Evolutionary conservation across 2,888 invertebrate genomes (phyloP).

Genomic region (Lomographa bimaculata): DNA sequence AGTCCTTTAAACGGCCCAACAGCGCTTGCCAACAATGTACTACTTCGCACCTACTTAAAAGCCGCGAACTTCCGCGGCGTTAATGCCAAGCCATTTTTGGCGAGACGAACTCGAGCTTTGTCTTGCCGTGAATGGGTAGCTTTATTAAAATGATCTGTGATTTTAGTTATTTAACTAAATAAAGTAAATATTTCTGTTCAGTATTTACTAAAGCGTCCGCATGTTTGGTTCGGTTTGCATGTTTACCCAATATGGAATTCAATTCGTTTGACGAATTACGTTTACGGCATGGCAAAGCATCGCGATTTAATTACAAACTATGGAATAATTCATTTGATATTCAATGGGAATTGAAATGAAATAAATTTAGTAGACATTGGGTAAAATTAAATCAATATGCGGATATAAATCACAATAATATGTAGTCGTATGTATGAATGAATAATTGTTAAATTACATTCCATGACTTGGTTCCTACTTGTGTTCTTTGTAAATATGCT

Average conservation of each 20-base stretch:
- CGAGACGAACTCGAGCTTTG: constrained; percentile 12
- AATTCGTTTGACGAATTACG: constrained; percentile 10
- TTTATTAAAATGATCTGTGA: constrained; percentile 1
- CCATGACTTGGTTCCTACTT: too few species aligned
- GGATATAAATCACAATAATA: too few species aligned
- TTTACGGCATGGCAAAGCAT: constrained; percentile 1
- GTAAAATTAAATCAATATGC: too few species aligned
- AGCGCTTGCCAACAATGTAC: constrained; percentile 24
- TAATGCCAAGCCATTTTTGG: constrained; percentile 19
- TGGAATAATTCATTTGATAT: too few species aligned
- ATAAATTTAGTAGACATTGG: too few species aligned
- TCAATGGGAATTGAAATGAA: not conserved
- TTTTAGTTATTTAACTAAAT: constrained; percentile 1
- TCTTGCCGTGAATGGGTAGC: constrained; percentile 3
- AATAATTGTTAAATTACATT: too few species aligned
- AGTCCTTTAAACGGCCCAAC: constrained; percentile 37
- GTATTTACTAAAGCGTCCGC: constrained; percentile 4
- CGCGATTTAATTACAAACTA: constrained; percentile 8
- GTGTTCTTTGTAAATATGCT: too few species aligned
- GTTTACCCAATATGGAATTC: constrained; percentile 10
- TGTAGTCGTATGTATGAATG: too few species aligned
- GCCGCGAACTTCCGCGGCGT: constrained; percentile 34
- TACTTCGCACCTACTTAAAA: constrained; percentile 36
- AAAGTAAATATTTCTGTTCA: constrained; percentile 1
- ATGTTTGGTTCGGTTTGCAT: constrained; percentile 8